Percentiles rank a stretch among this genome's conserved stretches.
Evolutionary conservation across 2,113 vertebrate species (phyloP).

Genomic region (Lycaon pictus): DNA sequence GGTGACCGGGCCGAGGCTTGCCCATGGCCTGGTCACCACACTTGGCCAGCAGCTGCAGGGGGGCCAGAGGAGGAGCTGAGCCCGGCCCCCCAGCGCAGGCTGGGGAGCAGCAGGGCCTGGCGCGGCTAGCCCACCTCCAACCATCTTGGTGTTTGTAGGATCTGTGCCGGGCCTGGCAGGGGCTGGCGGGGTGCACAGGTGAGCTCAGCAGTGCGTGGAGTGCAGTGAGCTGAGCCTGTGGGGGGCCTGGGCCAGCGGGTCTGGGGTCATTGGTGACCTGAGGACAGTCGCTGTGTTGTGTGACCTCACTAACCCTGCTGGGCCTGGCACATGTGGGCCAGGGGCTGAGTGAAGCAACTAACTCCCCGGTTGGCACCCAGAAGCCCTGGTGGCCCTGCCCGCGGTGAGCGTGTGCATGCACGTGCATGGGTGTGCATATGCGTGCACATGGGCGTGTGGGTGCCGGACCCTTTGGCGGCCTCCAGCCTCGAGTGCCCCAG

Average conservation of each 20-base stretch:
- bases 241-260: background rate
- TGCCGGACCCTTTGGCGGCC: accelerated
- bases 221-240: background rate
- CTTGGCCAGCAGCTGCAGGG: background rate
- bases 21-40: background rate
- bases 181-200: constrained; percentile 58
- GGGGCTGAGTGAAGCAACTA: background rate
- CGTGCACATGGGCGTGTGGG: too few relatives aligned
- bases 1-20: background rate
- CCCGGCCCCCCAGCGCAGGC: accelerated
- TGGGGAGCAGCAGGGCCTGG: accelerated
- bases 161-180: background rate
- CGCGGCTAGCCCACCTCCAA: background rate
- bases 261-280: background rate
- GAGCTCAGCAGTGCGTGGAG: background rate
- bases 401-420: too few relatives aligned
- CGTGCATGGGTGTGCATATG: accelerated
- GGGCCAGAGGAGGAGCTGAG: background rate
- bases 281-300: background rate
- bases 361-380: background rate
- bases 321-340: accelerated
- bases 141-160: constrained; percentile 23
- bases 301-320: background rate
- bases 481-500: background rate
- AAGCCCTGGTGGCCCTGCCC: background rate